These are phyloP conservation scores for Xerus rutilus DNA, from an alignment of 2,797 vertebrate species.

Conservation along the genomic window DNA sequence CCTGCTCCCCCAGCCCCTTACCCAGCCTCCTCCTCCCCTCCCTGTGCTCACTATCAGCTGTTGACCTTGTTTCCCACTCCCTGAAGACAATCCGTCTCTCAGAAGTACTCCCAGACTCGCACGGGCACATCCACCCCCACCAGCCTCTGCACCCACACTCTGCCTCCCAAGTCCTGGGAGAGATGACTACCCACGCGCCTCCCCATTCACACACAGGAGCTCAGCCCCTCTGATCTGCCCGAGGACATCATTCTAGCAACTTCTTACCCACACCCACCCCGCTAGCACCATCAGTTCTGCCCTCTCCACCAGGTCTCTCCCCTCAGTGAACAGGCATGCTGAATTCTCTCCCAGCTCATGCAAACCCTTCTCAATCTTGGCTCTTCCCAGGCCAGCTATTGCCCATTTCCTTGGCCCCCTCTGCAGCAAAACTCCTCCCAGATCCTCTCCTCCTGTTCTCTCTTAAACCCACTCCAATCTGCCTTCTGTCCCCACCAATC, in stretches of 20 bases:
- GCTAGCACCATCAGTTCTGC: rapidly evolving
- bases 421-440: background rate
- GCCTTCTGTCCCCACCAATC: background rate
- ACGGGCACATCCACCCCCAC: background rate
- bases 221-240: background rate
- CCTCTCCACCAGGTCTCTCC: background rate
- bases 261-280: background rate
- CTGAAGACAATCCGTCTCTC: background rate
- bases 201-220: background rate
- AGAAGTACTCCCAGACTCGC: background rate
- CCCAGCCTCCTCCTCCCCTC: background rate
- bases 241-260: background rate
- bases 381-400: background rate
- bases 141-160: conserved; percentile 9
- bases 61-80: conserved; percentile 12
- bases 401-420: background rate
- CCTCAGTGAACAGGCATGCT: background rate
- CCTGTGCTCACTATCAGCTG: background rate
- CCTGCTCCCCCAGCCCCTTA: background rate
- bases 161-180: background rate
- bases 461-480: background rate
- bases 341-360: background rate
- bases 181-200: background rate
- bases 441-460: background rate
- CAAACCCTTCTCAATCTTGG: background rate